Evolutionary conservation across 2,113 vertebrate genomes (phyloP).

Genomic region (Zosterops hypoxanthus): DNA sequence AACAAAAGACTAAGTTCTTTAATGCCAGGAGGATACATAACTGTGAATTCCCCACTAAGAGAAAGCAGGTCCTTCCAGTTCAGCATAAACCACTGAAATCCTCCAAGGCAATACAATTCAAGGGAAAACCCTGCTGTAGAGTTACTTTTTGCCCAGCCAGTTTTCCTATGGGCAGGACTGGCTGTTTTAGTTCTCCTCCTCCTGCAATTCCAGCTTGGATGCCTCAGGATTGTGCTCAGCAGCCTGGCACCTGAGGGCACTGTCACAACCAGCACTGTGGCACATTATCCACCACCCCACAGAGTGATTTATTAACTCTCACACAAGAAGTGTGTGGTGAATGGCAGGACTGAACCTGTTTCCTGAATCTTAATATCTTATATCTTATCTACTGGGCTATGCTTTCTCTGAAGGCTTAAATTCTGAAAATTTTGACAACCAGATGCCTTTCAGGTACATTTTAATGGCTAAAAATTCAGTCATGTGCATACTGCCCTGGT

Average conservation of each 20-base stretch:
- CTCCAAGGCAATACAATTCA: not conserved
- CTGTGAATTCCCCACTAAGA: not conserved
- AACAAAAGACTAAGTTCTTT: not conserved
- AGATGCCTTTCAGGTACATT: not conserved
- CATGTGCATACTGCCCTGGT: not conserved
- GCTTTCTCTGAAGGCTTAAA: not conserved
- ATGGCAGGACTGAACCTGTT: not conserved
- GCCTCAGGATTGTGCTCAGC: not conserved
- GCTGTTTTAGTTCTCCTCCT: not conserved
- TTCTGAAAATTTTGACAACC: not conserved
- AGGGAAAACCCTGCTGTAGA: not conserved
- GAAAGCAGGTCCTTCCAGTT: not conserved
- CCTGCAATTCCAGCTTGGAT: not conserved
- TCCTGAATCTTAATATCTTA: not conserved
- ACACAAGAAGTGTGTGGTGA: accelerated
- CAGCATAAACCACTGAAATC: not conserved
- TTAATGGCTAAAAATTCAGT: not conserved
- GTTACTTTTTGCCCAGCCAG: not conserved
- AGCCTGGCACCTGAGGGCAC: not conserved
- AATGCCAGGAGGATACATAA: accelerated
- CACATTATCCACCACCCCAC: not conserved
- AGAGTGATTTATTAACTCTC: not conserved
- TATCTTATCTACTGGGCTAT: not conserved
- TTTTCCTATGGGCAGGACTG: not conserved
- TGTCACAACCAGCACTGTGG: not conserved